Evolutionary conservation across 2,888 invertebrate species (phyloP).

Genomic region (Lasioglossum pauxillum): DNA sequence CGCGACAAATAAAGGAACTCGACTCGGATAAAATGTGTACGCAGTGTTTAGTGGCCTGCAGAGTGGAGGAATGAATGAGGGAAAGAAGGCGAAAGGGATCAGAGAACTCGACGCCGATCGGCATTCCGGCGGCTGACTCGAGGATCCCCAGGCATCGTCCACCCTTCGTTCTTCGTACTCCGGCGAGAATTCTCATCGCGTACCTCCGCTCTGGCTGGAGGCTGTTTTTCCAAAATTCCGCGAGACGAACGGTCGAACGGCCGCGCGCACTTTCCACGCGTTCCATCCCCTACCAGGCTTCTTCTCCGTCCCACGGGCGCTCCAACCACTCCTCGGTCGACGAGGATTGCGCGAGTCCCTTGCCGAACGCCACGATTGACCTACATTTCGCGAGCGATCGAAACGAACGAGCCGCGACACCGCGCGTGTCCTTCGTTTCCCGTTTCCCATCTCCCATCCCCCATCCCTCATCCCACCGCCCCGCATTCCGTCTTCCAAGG

Average conservation of each 20-base stretch:
- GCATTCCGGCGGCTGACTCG: slow-evolving; percentile 39
- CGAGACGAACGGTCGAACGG: background rate
- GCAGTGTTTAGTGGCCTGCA: slow-evolving; percentile 69
- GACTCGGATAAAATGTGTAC: slow-evolving; percentile 71
- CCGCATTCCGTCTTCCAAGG: background rate
- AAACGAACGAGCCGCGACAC: slow-evolving; percentile 23
- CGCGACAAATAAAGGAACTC: slow-evolving; percentile 72
- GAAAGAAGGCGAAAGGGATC: slow-evolving; percentile 58
- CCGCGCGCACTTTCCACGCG: background rate
- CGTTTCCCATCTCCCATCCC: background rate
- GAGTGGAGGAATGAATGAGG: slow-evolving; percentile 65
- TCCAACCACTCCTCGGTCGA: background rate
- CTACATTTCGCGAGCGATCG: slow-evolving; percentile 32
- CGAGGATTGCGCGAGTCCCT: slow-evolving; percentile 7
- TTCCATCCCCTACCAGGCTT: background rate
- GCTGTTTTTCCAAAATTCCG: background rate
- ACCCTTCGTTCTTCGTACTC: background rate
- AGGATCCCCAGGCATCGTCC: background rate
- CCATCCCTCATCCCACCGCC: background rate
- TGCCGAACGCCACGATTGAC: slow-evolving; percentile 30
- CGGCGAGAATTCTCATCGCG: background rate
- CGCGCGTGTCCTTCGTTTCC: slow-evolving; percentile 12
- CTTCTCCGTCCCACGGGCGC: background rate
- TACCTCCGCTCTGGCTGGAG: background rate
- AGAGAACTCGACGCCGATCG: slow-evolving; percentile 35